These are phyloP conservation scores for Brachionus koreanus DNA, from an alignment of 1,140 invertebrate species.

Conservation along the genomic window DNA sequence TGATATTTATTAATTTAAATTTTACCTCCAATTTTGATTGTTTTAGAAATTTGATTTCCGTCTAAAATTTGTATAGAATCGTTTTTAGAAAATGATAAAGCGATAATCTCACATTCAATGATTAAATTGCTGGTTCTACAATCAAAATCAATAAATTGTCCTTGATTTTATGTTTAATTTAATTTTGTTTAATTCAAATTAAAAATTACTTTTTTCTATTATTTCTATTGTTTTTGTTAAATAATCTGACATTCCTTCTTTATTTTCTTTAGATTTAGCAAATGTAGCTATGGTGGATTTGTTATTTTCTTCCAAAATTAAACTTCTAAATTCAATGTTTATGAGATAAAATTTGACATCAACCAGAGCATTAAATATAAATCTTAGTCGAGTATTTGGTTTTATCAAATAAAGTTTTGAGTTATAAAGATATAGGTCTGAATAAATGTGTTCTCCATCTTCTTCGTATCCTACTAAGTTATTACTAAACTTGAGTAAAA, in stretches of 20 bases:
- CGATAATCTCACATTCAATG: neutral
- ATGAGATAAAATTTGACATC: neutral
- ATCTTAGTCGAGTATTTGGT: neutral
- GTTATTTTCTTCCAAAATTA: neutral
- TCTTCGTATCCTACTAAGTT: neutral
- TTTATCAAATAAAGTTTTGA: neutral
- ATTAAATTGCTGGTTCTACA: neutral
- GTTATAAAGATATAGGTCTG: neutral
- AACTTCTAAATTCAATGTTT: neutral
- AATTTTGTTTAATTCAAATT: neutral
- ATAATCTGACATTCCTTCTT: neutral
- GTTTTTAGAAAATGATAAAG: neutral
- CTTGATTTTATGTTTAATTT: neutral
- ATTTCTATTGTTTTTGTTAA: neutral
- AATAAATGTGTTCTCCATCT: neutral
- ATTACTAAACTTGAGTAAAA: neutral
- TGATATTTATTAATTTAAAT: neutral
- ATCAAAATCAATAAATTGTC: neutral
- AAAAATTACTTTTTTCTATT: neutral
- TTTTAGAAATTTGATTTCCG: neutral
- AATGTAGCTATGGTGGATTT: neutral
- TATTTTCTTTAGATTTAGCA: neutral
- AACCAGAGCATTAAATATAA: neutral
- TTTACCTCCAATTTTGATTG: neutral
- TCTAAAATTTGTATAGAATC: neutral